A percentile compares a stretch with the other conserved stretches of the same genome.
Conservation (phyloP, 2,888 invertebrate genomes). For the Meiosimyza decipiens region DNA sequence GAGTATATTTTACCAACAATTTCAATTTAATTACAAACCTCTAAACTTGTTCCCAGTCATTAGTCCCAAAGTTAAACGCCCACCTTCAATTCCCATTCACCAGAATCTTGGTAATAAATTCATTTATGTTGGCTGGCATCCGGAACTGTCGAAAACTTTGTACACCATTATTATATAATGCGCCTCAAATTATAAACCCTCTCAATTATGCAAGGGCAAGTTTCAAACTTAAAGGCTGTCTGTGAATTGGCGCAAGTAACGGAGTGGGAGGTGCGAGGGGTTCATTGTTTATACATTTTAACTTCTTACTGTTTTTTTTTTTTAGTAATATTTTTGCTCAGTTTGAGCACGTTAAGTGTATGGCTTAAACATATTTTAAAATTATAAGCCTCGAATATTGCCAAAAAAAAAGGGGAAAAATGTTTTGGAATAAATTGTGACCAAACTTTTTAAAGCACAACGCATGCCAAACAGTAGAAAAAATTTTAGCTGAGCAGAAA, state of each 20-base stretch:
- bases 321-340: neutral
- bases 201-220: conserved; percentile 33
- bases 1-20: neutral
- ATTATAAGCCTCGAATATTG: conserved; percentile 12
- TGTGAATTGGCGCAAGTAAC: neutral
- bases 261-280: conserved; percentile 8
- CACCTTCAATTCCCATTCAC: neutral
- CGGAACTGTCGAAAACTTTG: conserved; percentile 15
- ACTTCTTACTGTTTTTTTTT: neutral
- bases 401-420: conserved; percentile 2
- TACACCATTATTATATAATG: conserved; percentile 31
- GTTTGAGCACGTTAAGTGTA: neutral
- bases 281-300: conserved; percentile 28
- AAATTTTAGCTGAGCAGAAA: too few species aligned
- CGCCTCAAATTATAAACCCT: conserved; percentile 30
- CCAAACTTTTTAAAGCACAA: conserved; percentile 9
- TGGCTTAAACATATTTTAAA: conserved; percentile 22
- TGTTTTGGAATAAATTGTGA: conserved; percentile 17
- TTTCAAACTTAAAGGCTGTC: neutral
- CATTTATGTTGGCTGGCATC: conserved; percentile 14
- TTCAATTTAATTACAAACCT: conserved; percentile 28
- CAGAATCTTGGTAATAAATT: conserved; percentile 25
- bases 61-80: neutral
- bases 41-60: conserved; percentile 23
- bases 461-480: too few species aligned